These are phyloP conservation scores for Ptyas mucosa DNA, from an alignment of 2,113 vertebrate species.

Conservation along the genomic window DNA sequence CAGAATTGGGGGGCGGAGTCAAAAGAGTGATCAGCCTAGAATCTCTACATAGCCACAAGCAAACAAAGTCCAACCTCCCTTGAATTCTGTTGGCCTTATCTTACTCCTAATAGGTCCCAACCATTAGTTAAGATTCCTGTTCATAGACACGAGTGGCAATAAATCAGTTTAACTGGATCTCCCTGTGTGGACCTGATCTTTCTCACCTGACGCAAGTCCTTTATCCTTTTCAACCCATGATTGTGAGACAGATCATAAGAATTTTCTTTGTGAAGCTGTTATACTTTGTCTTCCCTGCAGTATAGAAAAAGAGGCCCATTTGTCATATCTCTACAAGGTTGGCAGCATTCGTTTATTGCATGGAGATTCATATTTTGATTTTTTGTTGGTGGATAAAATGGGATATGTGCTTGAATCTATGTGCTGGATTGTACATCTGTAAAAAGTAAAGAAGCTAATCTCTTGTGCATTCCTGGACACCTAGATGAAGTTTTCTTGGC, in stretches of 20 bases:
- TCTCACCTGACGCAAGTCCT: neutral
- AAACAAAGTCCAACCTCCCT: neutral
- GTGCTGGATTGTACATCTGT: neutral
- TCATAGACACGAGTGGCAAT: neutral
- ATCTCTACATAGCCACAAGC: neutral
- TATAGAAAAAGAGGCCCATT: neutral
- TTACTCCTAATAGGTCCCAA: neutral
- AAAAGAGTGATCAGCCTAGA: neutral
- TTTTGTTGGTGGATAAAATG: neutral
- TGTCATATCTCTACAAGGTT: neutral
- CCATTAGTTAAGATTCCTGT: neutral
- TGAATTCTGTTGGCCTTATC: neutral
- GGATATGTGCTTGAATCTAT: neutral
- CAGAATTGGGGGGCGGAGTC: neutral
- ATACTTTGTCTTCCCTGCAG: neutral
- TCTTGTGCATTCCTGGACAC: neutral
- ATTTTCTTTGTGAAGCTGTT: neutral
- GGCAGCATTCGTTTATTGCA: neutral
- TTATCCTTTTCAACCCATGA: neutral
- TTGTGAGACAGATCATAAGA: neutral
- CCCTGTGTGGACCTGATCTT: neutral
- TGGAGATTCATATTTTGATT: neutral
- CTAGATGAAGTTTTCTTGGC: neutral
- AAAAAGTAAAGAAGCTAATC: neutral
- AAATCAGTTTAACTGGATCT: neutral